Base-by-base conservation (phyloP, 2,797 vertebrate species). In the Odontamblyopus rebecca region DNA sequence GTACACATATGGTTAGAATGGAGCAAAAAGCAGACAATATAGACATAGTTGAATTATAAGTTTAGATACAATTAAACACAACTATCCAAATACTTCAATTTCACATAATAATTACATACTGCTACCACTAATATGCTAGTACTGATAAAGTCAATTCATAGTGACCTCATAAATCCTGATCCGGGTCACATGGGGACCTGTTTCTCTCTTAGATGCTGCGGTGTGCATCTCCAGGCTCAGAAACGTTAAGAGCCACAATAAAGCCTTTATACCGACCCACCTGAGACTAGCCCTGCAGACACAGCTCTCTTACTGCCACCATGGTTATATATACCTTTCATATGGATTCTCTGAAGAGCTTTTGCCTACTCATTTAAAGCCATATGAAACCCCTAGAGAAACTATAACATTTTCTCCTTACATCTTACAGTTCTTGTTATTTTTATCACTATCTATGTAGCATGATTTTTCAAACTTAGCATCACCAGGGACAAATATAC, bases 401-500 rank as follows among this genome's bases (percentile, higher is more conserved):
- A 67, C 68, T 71, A 73, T 76, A 79, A 79, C 69, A 74, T 26
- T 72, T 67, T 63, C 15, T 73, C 53, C 18, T 18, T 15, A 38
- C 61, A 38, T 72, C 72, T 71, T 61, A 56, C 35, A 41, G 4
- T 26, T 68, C 69, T 82, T 85, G 78, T 71, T 83, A 59, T 73
- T 85, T 85, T 78, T 82, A 82, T 87, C 27, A 26, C 69, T 74
- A 73, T 81, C 51, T 27, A 29, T 72, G 51, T 71, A 71, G 66
- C 54, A 41, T 32, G 18, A 74, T 82, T 80, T 73, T 65, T 83
- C 66, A 62, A 44, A 57, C 68, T 69, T 59, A 79, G 50, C 72
- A 70, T 76, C 68, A 70, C 61, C 78, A 67, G 84, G 77, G 83
- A 83, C n/a, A 57, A 65, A 71, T 78, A 77, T 72, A 80, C 73